These are phyloP conservation scores for Folsomia manolachei DNA, from an alignment of 2,888 invertebrate genomes.

Conservation along the genomic window DNA sequence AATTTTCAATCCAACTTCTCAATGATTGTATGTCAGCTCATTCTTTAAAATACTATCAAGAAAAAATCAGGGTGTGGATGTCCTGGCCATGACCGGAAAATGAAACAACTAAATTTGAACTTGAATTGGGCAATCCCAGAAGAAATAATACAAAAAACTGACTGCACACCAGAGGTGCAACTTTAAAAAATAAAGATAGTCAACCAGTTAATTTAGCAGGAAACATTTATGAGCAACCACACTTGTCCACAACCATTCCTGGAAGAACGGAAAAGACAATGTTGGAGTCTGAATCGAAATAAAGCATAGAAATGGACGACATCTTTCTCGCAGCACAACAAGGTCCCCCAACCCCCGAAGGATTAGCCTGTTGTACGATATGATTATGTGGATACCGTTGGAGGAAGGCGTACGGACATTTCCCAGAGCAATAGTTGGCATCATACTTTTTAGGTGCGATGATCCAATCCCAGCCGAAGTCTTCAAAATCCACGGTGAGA, in stretches of 20 bases:
- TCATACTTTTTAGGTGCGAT: slow-evolving; percentile 92
- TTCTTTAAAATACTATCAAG: neutral
- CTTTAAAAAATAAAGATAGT: neutral
- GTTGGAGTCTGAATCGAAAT: slow-evolving; percentile 83
- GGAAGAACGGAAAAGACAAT: slow-evolving; percentile 84
- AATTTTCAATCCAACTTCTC: neutral
- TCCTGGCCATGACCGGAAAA: neutral
- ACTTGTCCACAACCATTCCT: slow-evolving; percentile 90
- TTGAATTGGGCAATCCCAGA: neutral
- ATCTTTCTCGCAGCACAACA: slow-evolving; percentile 86
- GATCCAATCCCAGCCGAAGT: slow-evolving; percentile 97
- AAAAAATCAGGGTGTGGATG: neutral
- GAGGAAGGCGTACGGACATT: slow-evolving; percentile 83
- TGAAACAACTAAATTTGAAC: neutral
- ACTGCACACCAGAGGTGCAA: neutral
- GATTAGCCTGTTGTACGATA: slow-evolving; percentile 75
- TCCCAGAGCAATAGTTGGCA: slow-evolving; percentile 93
- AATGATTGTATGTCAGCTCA: neutral
- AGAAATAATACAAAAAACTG: neutral
- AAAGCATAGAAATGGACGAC: slow-evolving; percentile 84
- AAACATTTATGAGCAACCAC: slow-evolving; percentile 64
- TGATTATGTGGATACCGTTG: slow-evolving; percentile 86
- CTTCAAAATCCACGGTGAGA: slow-evolving; percentile 86
- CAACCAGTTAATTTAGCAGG: too few species aligned
- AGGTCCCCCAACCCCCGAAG: slow-evolving; percentile 74